Base-by-base conservation (phyloP, 2,113 vertebrate genomes). In the Cyprinodon variegatus region DNA sequence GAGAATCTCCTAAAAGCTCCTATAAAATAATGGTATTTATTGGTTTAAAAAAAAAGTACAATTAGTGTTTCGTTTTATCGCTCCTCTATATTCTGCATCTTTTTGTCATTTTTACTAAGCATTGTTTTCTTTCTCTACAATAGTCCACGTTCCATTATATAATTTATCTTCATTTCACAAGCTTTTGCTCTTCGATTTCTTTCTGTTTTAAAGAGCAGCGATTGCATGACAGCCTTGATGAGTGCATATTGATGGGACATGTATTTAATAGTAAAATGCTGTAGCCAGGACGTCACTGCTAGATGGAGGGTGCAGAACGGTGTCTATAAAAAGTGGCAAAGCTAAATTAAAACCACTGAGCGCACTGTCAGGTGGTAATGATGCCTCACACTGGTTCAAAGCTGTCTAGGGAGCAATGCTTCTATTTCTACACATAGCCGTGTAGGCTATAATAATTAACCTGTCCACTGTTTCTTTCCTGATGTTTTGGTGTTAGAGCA, bases 201-300 rank as follows among this genome's bases (percentile, higher is more conserved):
- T 72, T 81, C 90, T 74, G 69, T 89, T 78, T 83, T 65, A 66
- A 72, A 82, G 71, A 84, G 37, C 69, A 10, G 48, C 81, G 77
- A 87, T 84, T 88, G 82, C 71, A 37, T 5, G 13, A 76, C 53
- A 43, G 74, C 61, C 76, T 74, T 86, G 79, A 90, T 91, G 84
- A 57, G 81, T 11, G 74, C 74, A 73, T 71, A 82, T 75, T 86
- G 83, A 87, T 68, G 87, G 86, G 65, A 65, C 60, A 65, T 14
- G 43, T 29, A 11, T 77, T 65, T 86, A 83, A 88, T 84, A 50
- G 68, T 74, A 78, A 87, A 85, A 89, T 84, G 66, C 74, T 71
- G 70, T 78, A 74, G 77, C 70, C 38, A n/a, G 68, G 57, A 67
- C 9, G 2, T 77, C 61, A 72, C 61, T 50, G 70, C 72, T 68